phyloP scores from a whole-genome alignment of 2,888 invertebrate genomes.

The Heliconius cydno region DNA sequence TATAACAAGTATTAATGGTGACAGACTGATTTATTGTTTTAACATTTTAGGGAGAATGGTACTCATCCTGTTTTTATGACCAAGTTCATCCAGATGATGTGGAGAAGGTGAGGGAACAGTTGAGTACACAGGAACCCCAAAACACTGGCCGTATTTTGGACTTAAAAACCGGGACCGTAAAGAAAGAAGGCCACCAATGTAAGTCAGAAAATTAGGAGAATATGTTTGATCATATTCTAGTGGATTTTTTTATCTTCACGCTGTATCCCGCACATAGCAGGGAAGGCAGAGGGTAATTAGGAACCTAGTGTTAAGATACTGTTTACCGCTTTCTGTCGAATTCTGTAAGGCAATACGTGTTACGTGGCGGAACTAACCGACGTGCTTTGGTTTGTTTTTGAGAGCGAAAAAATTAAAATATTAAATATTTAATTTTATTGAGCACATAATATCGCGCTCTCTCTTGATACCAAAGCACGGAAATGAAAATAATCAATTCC shows the following conservation, averaged over 20 bases:
- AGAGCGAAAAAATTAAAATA: too few species aligned
- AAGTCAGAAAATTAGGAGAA: slow-evolving; percentile 67
- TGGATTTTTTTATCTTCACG: background rate
- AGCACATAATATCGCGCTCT: too few species aligned
- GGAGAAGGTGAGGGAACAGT: slow-evolving; percentile 97
- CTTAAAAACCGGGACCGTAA: slow-evolving; percentile 98
- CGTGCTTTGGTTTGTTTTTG: too few species aligned
- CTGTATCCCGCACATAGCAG: too few species aligned
- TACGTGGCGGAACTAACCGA: too few species aligned
- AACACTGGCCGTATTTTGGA: slow-evolving; percentile 98
- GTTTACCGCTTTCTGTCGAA: too few species aligned
- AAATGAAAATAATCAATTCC: too few species aligned
- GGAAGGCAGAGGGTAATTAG: too few species aligned
- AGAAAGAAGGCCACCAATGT: slow-evolving; percentile 99
- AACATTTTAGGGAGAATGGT: slow-evolving; percentile 93
- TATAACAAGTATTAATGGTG: background rate
- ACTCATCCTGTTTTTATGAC: slow-evolving; percentile 97
- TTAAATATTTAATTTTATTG: too few species aligned
- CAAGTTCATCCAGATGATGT: slow-evolving; percentile 99
- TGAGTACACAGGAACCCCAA: slow-evolving; percentile 98
- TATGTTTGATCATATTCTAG: background rate
- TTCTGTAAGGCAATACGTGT: too few species aligned
- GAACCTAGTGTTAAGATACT: too few species aligned
- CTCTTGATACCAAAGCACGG: too few species aligned
- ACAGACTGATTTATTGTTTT: background rate